Base-by-base conservation (phyloP, 35 echinoderm and acorn worm genomes). In the Ophioderma brevispina region DNA sequence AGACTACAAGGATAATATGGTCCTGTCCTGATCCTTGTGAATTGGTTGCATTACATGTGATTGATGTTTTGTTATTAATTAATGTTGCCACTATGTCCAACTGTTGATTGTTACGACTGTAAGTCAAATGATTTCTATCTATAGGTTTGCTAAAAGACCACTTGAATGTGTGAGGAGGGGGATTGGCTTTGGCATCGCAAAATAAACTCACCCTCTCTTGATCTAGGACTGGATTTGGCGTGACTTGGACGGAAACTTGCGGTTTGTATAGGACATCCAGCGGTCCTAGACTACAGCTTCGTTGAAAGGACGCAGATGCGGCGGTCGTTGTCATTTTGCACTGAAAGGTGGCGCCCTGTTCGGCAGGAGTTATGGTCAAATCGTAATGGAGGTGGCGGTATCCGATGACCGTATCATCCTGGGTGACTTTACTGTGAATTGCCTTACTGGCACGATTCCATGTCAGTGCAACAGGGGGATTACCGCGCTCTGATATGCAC, bases 311-410 rank as follows among this genome's bases (percentile, higher is more conserved):
- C 0, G 81, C 56, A 32, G 31, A 40, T 81, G 87, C 79, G 25
- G 94, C 94, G 46, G 70, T 84, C 1, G 91, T 93, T 25, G 80
- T 90, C 87, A 92, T 76, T 75, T 96, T 92, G 81, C 94, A 96
- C 78, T 96, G 91, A 49, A 90, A 96, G 42, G 89, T 93, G 38
- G 91, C 81, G 0, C 91, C 87, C 32, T 96, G 55, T 23, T 93
- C 77, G 31, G 39, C 78, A 25, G 87, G 38, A 13, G 80, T 80
- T 6, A 84, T 56, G 0, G 17, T 75, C 13, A 96, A 90, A 1
- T 63, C 46, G 77, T 96, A 92, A 55, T 85, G 80, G 25, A 96
- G 52, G 25, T 64, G 80, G 10, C 94, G 90, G 70, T 80, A 93
- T 40, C 91, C 94, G 1, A 75, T 82, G 14, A 56, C 79, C 1